Percentiles rank a stretch among this genome's conserved stretches.
These are phyloP conservation scores for Sarcophaga rosellei DNA, from an alignment of 2,888 invertebrate species.

Conservation along the genomic window DNA sequence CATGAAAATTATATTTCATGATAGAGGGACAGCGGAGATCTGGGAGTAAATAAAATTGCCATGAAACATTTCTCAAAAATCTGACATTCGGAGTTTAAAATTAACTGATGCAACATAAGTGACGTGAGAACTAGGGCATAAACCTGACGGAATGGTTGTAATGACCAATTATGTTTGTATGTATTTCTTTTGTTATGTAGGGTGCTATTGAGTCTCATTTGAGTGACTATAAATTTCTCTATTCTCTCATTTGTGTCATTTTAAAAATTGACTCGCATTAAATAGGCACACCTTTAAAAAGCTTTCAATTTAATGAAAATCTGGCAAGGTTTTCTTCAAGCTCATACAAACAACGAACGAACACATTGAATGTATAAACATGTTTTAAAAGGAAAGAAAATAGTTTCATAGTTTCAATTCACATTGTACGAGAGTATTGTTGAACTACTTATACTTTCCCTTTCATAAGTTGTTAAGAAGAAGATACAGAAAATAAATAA, in stretches of 20 bases:
- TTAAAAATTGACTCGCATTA: too few species aligned
- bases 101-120: too few species aligned
- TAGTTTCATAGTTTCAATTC: slow-evolving; percentile 22
- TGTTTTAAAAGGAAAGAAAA: background rate
- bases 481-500: background rate
- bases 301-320: background rate
- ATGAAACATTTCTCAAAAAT: too few species aligned
- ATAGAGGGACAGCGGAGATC: too few species aligned
- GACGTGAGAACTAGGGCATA: too few species aligned
- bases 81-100: too few species aligned
- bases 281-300: background rate
- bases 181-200: too few species aligned
- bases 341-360: background rate
- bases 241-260: background rate
- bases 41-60: too few species aligned
- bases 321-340: slow-evolving; percentile 13
- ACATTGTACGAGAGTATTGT: slow-evolving; percentile 16
- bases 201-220: too few species aligned
- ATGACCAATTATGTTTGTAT: too few species aligned
- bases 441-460: slow-evolving; percentile 32
- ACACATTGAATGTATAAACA: background rate
- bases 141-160: too few species aligned
- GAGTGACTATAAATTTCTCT: background rate
- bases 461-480: slow-evolving; percentile 34
- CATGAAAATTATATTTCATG: too few species aligned